Conservation (phyloP, 53 echinoderm and acorn worm genomes). For the Echinometra lucunter region DNA sequence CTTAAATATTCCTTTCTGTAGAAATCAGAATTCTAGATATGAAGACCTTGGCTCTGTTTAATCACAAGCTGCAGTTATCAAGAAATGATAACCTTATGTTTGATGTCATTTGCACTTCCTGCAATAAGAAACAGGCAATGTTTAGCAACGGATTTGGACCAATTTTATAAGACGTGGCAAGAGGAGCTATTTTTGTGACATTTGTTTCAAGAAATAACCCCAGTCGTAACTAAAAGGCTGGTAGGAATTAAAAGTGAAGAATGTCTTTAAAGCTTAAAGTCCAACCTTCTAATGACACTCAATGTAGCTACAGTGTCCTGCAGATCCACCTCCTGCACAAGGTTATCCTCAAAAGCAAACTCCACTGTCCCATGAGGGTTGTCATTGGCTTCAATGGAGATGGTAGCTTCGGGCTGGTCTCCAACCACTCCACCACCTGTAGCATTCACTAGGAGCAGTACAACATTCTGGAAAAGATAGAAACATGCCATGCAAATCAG, state of each 20-base stretch:
- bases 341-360: constrained; percentile 80
- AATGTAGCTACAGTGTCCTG: constrained; percentile 76
- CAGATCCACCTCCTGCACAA: constrained; percentile 72
- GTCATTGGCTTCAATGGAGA: constrained; percentile 93
- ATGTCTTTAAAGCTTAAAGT: background rate
- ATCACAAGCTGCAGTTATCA: too few relatives aligned
- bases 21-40: too few relatives aligned
- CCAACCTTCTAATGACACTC: constrained; percentile 86
- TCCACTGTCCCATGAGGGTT: constrained; percentile 95
- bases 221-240: background rate
- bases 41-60: too few relatives aligned
- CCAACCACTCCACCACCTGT: constrained; percentile 95
- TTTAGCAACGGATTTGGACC: background rate
- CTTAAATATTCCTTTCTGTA: too few relatives aligned
- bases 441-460: constrained; percentile 86
- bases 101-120: too few relatives aligned
- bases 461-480: constrained; percentile 77
- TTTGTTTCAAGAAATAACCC: background rate
- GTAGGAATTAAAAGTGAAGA: background rate
- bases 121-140: too few relatives aligned
- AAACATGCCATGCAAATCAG: constrained; percentile 20
- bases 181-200: background rate
- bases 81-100: too few relatives aligned
- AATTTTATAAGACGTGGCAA: background rate
- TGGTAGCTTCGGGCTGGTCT: constrained; percentile 74